phyloP scores from a whole-genome alignment of 2,888 invertebrate species.

The Dendrolimus houi region DNA sequence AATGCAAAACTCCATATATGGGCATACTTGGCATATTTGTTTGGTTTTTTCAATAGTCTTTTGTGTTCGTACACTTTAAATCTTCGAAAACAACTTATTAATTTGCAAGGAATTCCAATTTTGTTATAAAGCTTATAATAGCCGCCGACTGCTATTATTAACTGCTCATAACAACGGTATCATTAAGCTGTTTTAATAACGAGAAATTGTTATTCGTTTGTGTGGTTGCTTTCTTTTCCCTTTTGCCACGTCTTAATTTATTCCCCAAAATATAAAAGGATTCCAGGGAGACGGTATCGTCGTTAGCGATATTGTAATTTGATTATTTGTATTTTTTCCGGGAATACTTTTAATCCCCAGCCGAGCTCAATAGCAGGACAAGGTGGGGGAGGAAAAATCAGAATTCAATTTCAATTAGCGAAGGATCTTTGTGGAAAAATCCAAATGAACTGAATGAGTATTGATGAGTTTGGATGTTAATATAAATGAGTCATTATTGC shows the following conservation, averaged over 20 bases:
- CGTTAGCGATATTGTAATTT: conserved; percentile 78
- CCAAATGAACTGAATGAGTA: conserved; percentile 62
- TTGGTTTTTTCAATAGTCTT: background rate
- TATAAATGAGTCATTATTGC: conserved; percentile 62
- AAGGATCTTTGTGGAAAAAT: conserved; percentile 63
- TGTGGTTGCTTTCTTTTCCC: conserved; percentile 25
- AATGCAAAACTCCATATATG: conserved; percentile 3
- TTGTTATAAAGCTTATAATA: conserved; percentile 1
- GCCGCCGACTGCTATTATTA: background rate
- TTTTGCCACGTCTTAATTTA: conserved; percentile 61
- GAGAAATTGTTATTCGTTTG: background rate
- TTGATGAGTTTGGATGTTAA: conserved; percentile 68
- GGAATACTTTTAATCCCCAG: conserved; percentile 73
- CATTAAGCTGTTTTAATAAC: conserved; percentile 16
- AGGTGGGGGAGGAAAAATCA: conserved; percentile 60
- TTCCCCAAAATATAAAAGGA: conserved; percentile 74
- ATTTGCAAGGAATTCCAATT: background rate
- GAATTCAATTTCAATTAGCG: conserved; percentile 76
- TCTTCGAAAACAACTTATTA: conserved; percentile 6
- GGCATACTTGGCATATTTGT: background rate
- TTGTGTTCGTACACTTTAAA: conserved; percentile 2
- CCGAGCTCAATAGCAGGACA: conserved; percentile 39
- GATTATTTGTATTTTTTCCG: conserved; percentile 75
- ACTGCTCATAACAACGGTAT: conserved; percentile 18
- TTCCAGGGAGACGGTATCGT: conserved; percentile 61